Evolutionary conservation across 2,888 invertebrate species (phyloP).

Genomic region (Mellilla xanthometata): DNA sequence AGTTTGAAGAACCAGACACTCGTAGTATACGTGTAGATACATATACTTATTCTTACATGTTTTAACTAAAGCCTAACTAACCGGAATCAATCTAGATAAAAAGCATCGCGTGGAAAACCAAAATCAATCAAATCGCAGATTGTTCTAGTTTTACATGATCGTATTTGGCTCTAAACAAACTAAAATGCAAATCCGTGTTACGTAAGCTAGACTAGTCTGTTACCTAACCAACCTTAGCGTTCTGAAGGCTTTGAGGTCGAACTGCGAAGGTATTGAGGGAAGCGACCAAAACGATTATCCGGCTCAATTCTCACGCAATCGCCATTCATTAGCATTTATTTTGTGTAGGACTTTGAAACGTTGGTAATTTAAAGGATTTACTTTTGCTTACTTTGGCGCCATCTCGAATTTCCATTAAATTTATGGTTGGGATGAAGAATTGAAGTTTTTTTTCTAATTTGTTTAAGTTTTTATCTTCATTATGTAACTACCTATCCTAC

Average conservation of each 20-base stretch:
- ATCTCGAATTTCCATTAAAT: slow-evolving; percentile 10
- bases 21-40: no score
- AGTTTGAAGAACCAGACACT: no score
- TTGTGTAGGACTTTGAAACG: slow-evolving; percentile 7
- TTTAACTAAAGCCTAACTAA: no score
- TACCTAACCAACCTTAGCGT: slow-evolving; percentile 3
- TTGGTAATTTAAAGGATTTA: slow-evolving; percentile 7
- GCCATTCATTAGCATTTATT: slow-evolving; percentile 15
- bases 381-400: slow-evolving; percentile 10
- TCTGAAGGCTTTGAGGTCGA: neutral
- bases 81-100: no score
- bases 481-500: no score
- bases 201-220: slow-evolving; percentile 1
- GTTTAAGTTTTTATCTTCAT: no score
- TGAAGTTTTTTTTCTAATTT: no score
- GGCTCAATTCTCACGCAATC: slow-evolving; percentile 15
- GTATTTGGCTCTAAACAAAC: slow-evolving; percentile 1
- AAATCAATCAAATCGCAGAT: no score
- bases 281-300: slow-evolving; percentile 21
- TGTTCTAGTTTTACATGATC: no score
- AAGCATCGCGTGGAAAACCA: no score
- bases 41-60: no score
- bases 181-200: slow-evolving; percentile 11
- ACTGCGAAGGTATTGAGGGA: neutral
- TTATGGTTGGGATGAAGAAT: neutral